A percentile compares a stretch with the other conserved stretches of the same genome.
Evolutionary conservation across 2,888 invertebrate species (phyloP).

Genomic region (Adineta ricciae): DNA sequence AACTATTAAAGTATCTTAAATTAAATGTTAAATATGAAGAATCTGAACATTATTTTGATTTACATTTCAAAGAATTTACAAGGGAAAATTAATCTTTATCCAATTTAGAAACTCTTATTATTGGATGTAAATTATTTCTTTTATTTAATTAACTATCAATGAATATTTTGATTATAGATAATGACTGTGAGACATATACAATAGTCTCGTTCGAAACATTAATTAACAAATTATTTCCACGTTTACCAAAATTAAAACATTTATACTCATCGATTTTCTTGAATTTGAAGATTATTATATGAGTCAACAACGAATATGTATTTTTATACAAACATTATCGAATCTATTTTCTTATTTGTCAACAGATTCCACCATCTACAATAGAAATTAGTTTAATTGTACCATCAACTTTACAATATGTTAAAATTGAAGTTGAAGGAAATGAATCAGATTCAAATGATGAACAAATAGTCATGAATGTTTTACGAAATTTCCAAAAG

Average conservation of each 20-base stretch:
- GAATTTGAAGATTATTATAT: background rate
- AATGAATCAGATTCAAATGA: background rate
- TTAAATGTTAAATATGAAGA: background rate
- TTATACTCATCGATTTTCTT: background rate
- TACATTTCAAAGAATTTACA: background rate
- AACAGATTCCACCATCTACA: background rate
- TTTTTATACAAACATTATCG: background rate
- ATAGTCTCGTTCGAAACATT: background rate
- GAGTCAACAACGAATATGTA: accelerated
- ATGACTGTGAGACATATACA: background rate
- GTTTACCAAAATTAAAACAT: background rate
- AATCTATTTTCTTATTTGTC: background rate
- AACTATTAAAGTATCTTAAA: background rate
- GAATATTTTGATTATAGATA: too few species aligned
- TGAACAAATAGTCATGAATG: background rate
- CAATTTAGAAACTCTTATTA: background rate
- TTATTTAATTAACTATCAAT: background rate
- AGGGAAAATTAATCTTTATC: background rate
- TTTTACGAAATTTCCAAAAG: background rate
- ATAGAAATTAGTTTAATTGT: background rate
- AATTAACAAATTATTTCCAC: background rate
- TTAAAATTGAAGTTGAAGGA: background rate
- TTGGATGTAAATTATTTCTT: background rate
- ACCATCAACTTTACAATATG: background rate
- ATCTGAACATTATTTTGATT: background rate